Conservation (phyloP, 2,113 vertebrate species). For the Murina feae region DNA sequence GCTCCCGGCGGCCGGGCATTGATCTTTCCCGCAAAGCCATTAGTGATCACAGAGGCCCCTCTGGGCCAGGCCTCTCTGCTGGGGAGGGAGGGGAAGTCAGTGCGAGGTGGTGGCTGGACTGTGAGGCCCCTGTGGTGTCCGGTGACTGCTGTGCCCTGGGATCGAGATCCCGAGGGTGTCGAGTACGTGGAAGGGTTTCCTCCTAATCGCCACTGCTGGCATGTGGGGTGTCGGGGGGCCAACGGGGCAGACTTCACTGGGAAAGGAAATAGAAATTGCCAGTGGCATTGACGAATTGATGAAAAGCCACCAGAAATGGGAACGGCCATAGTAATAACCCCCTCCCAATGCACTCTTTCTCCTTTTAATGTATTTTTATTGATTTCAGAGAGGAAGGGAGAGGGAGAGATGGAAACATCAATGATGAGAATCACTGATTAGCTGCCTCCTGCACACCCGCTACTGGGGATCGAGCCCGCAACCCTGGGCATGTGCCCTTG, state of each 20-base stretch:
- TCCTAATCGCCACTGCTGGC: neutral
- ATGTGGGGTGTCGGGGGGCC: neutral
- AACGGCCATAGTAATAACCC: neutral
- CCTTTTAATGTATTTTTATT: too few species aligned
- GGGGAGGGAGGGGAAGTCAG: neutral
- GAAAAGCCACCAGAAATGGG: neutral
- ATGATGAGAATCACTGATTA: too few species aligned
- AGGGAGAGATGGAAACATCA: too few species aligned
- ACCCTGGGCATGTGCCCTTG: too few species aligned
- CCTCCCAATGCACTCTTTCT: fast-evolving
- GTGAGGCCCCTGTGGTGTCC: fast-evolving
- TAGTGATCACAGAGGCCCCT: neutral
- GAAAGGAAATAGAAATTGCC: neutral
- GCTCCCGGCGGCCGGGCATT: conserved; percentile 36
- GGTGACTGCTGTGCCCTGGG: neutral
- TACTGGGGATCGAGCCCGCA: too few species aligned
- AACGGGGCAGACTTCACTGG: too few species aligned
- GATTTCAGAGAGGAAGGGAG: too few species aligned
- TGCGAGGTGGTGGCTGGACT: neutral
- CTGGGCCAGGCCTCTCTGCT: neutral
- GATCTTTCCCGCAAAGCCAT: neutral
- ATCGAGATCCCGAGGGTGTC: neutral
- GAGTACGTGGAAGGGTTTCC: neutral
- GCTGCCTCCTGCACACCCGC: too few species aligned
- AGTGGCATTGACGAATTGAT: neutral